Percentiles rank a stretch among this genome's conserved stretches.
Evolutionary conservation across 1,140 invertebrate genomes (phyloP).

Genomic region (Glossosoma conforme): DNA sequence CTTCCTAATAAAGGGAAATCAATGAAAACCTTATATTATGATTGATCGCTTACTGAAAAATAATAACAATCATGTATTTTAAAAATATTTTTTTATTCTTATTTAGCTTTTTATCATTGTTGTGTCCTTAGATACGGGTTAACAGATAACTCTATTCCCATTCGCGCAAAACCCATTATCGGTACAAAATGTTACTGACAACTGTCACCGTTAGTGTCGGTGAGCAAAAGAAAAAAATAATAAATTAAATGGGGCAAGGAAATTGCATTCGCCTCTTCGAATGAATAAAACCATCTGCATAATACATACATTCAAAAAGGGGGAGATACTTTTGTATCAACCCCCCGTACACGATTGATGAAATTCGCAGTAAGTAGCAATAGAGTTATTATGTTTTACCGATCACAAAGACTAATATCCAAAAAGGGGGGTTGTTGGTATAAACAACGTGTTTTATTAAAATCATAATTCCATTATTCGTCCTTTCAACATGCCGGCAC

Average conservation of each 20-base stretch:
- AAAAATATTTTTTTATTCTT: too few species aligned
- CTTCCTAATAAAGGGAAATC: too few species aligned
- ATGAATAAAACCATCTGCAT: conserved; percentile 32
- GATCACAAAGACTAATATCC: conserved; percentile 28
- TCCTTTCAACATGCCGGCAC: not conserved
- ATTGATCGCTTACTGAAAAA: too few species aligned
- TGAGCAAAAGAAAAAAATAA: conserved; percentile 27
- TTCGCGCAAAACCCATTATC: too few species aligned
- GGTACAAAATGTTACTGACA: too few species aligned
- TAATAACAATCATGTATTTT: too few species aligned
- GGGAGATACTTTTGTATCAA: conserved; percentile 16
- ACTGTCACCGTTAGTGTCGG: too few species aligned
- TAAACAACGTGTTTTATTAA: conserved; percentile 21
- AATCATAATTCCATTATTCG: not conserved
- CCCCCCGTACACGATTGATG: conserved; percentile 25
- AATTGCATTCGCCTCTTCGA: conserved; percentile 30
- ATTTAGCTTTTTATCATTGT: too few species aligned
- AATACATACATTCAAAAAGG: conserved; percentile 13
- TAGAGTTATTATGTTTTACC: conserved; percentile 31
- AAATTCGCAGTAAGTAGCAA: conserved; percentile 29
- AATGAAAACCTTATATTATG: too few species aligned
- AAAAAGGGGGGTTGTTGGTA: conserved; percentile 10
- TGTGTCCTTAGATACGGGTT: too few species aligned
- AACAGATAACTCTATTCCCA: too few species aligned
- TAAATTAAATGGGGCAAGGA: conserved; percentile 32